Evolutionary conservation across 2,888 invertebrate species (phyloP).

Genomic region (Archaeoteleia sp.): DNA sequence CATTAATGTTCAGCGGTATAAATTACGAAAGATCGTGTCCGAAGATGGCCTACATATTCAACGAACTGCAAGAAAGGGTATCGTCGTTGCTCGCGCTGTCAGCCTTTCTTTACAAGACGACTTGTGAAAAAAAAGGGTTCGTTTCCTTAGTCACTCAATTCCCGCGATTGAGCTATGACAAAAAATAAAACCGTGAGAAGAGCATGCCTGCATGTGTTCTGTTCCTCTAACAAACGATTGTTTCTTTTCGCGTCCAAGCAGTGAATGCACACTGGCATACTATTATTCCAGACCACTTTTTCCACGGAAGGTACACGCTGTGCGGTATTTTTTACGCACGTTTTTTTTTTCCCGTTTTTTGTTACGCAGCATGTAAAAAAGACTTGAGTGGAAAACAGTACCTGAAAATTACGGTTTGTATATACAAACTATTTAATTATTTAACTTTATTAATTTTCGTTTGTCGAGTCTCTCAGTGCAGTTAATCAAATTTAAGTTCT

Average conservation of each 20-base stretch:
- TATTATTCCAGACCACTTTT: slow-evolving; percentile 16
- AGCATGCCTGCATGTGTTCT: slow-evolving; percentile 42
- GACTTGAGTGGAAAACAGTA: no score
- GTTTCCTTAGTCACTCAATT: slow-evolving; percentile 49
- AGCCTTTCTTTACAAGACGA: slow-evolving; percentile 35
- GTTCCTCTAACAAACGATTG: slow-evolving; percentile 42
- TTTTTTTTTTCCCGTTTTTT: slow-evolving; percentile 20
- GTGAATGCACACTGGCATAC: slow-evolving; percentile 17
- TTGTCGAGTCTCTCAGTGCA: no score
- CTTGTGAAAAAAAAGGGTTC: slow-evolving; percentile 48
- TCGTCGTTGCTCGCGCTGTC: slow-evolving; percentile 58
- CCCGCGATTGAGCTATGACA: slow-evolving; percentile 37
- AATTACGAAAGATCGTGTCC: slow-evolving; percentile 67
- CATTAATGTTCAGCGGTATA: slow-evolving; percentile 48
- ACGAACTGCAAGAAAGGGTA: slow-evolving; percentile 68
- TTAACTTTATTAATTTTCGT: no score
- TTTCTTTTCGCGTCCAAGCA: slow-evolving; percentile 44
- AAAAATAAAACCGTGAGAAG: slow-evolving; percentile 51
- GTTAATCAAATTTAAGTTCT: no score
- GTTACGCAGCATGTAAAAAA: no score
- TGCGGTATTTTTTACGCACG: slow-evolving; percentile 20
- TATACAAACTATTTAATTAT: no score
- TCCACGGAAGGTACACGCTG: slow-evolving; percentile 14
- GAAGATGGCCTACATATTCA: slow-evolving; percentile 71
- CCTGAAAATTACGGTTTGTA: no score